Base-by-base conservation (phyloP, 1,140 invertebrate species). In the Acarapis woodi region DNA sequence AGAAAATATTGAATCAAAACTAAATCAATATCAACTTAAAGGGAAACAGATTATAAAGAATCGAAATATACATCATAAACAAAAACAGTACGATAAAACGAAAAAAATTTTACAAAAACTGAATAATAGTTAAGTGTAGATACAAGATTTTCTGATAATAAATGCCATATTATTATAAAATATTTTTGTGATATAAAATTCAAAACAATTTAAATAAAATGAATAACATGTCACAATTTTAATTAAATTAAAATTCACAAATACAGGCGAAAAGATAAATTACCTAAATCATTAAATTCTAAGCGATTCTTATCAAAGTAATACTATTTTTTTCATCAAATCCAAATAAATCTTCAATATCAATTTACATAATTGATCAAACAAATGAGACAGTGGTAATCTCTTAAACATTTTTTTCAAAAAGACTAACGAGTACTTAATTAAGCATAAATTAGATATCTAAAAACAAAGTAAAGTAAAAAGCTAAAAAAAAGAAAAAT, bases 1-100 rank as follows among this genome's bases (percentile, higher is more conserved):
- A 12, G 35, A 37, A n/a, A 22, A 26, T 34, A 41, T 41, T 19
- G 25, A 37, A 25, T 28, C 25, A 28, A 28, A 28, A 14, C 8
- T 8, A 14, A n/a, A n/a, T n/a, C n/a, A n/a, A n/a, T n/a, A n/a
- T n/a, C n/a, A n/a, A n/a, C n/a, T n/a, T n/a, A n/a, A n/a, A n/a
- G n/a, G n/a, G n/a, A n/a, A n/a, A n/a, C n/a, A n/a, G n/a, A n/a
- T n/a, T n/a, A n/a, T n/a, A n/a, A n/a, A n/a, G n/a, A n/a, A n/a
- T n/a, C n/a, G n/a, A n/a, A n/a, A n/a, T n/a, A n/a, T n/a, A n/a
- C n/a, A n/a, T n/a, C n/a, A n/a, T n/a, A n/a, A n/a, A n/a, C n/a
- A n/a, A n/a, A n/a, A n/a, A n/a, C n/a, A n/a, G n/a, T n/a, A n/a
- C n/a, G n/a, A n/a, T n/a, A n/a, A n/a, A n/a, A n/a, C n/a, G n/a